These are phyloP conservation scores for Chrysina gloriosa DNA, from an alignment of 2,888 invertebrate genomes.

Conservation along the genomic window DNA sequence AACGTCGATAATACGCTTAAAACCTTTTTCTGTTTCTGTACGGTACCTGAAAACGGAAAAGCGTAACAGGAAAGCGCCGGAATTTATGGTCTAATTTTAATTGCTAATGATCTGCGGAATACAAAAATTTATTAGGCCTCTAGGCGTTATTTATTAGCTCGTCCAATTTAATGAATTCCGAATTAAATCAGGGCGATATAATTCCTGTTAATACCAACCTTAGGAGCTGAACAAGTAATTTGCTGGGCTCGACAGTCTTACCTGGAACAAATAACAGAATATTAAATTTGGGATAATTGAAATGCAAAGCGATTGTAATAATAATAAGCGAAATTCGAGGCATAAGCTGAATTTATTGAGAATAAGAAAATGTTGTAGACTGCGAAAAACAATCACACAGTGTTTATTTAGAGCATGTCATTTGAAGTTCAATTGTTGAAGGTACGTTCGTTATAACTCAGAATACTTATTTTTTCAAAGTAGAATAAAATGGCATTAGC, in stretches of 20 bases:
- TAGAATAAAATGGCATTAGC: too few relatives aligned
- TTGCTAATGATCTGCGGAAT: slow-evolving; percentile 23
- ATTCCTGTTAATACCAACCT: background rate
- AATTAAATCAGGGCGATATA: slow-evolving; percentile 1
- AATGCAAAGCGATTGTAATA: too few relatives aligned
- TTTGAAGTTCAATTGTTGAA: too few relatives aligned
- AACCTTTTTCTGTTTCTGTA: background rate
- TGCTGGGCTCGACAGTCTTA: background rate
- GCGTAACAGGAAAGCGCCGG: slow-evolving; percentile 2
- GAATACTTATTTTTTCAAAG: too few relatives aligned
- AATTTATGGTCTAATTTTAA: slow-evolving; percentile 24
- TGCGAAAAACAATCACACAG: too few relatives aligned
- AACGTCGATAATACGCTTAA: background rate
- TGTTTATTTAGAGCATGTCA: too few relatives aligned
- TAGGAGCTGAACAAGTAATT: background rate
- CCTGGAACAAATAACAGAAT: too few relatives aligned
- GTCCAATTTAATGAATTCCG: slow-evolving; percentile 2
- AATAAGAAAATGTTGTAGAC: too few relatives aligned
- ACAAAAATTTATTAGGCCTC: slow-evolving; percentile 19
- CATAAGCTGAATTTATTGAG: too few relatives aligned
- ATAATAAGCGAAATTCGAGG: too few relatives aligned
- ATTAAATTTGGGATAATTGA: too few relatives aligned
- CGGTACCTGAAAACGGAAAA: background rate
- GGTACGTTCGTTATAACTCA: too few relatives aligned
- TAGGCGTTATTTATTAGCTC: slow-evolving; percentile 11